phyloP scores from a whole-genome alignment of 2,888 invertebrate species.

The Aphodius sticticus region DNA sequence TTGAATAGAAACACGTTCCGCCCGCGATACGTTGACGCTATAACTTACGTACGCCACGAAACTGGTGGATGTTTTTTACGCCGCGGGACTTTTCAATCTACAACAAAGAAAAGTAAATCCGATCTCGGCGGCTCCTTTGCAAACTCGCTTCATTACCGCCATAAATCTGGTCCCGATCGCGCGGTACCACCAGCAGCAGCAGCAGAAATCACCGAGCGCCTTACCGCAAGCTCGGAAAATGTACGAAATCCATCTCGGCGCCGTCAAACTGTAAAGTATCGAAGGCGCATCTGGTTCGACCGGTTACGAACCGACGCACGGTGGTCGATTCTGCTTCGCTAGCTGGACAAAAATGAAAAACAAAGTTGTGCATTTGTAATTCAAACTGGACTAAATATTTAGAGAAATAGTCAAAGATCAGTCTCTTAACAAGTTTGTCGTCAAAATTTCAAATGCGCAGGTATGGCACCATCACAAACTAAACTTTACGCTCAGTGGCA shows the following conservation, averaged over 20 bases:
- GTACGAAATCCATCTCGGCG: conserved; percentile 22
- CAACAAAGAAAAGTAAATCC: conserved; percentile 4
- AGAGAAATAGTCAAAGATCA: too few relatives aligned
- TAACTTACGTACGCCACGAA: too few relatives aligned
- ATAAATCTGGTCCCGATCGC: conserved; percentile 7
- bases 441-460: too few relatives aligned
- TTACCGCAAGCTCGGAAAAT: conserved; percentile 19
- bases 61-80: not conserved
- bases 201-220: conserved; percentile 12
- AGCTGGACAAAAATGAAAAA: too few relatives aligned
- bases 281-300: not conserved
- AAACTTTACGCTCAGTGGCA: too few relatives aligned
- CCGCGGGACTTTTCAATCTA: conserved; percentile 11
- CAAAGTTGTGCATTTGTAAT: too few relatives aligned
- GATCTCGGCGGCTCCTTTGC: conserved; percentile 6
- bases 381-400: too few relatives aligned
- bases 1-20: too few relatives aligned
- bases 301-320: not conserved
- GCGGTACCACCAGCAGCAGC: not conserved
- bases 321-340: not conserved
- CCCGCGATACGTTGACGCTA: too few relatives aligned
- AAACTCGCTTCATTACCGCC: conserved; percentile 12
- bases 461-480: too few relatives aligned
- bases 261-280: not conserved
- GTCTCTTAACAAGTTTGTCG: too few relatives aligned